Conservation (phyloP, 2,113 vertebrate genomes). For the Crotalus helleri region DNA sequence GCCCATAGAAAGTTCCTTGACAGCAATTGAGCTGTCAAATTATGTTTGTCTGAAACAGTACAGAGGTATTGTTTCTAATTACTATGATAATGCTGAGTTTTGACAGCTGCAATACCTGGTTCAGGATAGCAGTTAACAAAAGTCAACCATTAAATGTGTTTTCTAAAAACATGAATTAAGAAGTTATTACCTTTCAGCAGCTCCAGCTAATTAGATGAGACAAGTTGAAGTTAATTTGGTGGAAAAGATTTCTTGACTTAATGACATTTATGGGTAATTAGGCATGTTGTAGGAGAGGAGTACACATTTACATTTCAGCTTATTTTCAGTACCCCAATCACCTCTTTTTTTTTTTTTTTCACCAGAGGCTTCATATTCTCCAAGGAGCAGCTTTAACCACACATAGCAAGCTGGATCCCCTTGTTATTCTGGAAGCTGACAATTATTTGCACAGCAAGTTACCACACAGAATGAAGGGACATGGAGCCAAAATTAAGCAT, state of each 20-base stretch:
- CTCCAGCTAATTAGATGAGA: constrained; percentile 75
- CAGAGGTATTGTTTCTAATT: constrained; percentile 57
- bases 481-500: constrained; percentile 34
- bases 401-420: constrained; percentile 48
- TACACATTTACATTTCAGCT: constrained; percentile 59
- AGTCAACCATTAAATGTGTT: constrained; percentile 60
- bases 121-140: constrained; percentile 42
- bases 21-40: constrained; percentile 28
- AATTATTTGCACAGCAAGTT: constrained; percentile 41
- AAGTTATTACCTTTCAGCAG: constrained; percentile 69
- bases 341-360: constrained; percentile 51
- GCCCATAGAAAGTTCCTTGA: constrained; percentile 10
- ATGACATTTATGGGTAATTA: constrained; percentile 84
- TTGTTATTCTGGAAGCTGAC: constrained; percentile 65
- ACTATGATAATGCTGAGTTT: constrained; percentile 43
- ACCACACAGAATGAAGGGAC: constrained; percentile 59
- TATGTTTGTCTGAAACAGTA: constrained; percentile 40
- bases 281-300: constrained; percentile 54
- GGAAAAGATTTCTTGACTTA: constrained; percentile 80
- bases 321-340: constrained; percentile 61
- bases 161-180: constrained; percentile 62
- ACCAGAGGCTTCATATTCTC: constrained; percentile 62
- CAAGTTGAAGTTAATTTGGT: constrained; percentile 79
- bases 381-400: constrained; percentile 48
- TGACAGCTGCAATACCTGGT: constrained; percentile 63